Base-by-base conservation (phyloP, 1,140 invertebrate genomes). In the Cepaea nemoralis region DNA sequence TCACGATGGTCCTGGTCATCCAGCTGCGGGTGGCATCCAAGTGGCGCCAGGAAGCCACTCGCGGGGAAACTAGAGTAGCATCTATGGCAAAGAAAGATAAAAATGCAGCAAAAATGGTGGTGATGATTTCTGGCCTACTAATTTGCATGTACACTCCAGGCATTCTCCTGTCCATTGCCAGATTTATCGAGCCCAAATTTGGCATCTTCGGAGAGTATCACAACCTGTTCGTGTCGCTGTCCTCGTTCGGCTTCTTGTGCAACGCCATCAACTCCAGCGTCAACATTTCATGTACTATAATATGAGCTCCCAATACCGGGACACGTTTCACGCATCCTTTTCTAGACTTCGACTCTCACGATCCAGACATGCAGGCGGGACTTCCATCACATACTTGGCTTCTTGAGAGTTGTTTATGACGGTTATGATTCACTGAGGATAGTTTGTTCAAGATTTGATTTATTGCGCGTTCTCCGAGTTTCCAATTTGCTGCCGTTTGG, bases 241-340 rank as follows among this genome's bases (percentile, higher is more conserved):
- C 50, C 50, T 77, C 75, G 14, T 77, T 77, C 27, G 75, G 50
- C 5, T 77, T 63, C 33, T 5, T 77, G 5, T 63, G 10, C 14
- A 50, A 77, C 27, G 27, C 75, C 22, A 77, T 63, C 33, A 77
- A 66, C 35, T 77, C 75, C 6, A 77, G 50, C 59, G 75, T 77
- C 31, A 77, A 77, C 75, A 77, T 77, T 77, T 77, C 33, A 40
- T 77, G 14, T 77, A 59, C 59, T 66, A 63, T 55, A 63, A 37
- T 16, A 59, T 77, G 50, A 77, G 75, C 37, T 77, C 75, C 50
- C 63, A 63, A 31, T 77, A 77, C 33, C 2, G 37, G 14, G 33
- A 45, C 27, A 45, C 39, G 3, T 77, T 77, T n/a, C n/a, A n/a
- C n/a, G n/a, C n/a, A n/a, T n/a, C n/a, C n/a, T n/a, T n/a, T n/a